Evolutionary conservation across 2,113 vertebrate species (phyloP).

Genomic region (Corythornis vintsioides): DNA sequence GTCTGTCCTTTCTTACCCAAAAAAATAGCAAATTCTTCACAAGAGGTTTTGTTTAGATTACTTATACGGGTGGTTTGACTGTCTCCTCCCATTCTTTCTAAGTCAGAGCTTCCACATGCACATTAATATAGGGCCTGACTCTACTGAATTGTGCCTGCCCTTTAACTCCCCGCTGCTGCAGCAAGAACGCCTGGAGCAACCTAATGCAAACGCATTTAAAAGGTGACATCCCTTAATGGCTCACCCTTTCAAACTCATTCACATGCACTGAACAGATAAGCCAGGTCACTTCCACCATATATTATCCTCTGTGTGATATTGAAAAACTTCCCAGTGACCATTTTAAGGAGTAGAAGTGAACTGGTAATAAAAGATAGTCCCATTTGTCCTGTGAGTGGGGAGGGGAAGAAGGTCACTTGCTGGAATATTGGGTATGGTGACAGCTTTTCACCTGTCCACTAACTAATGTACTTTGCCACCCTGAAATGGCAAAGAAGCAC

Average conservation of each 20-base stretch:
- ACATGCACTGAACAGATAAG: background rate
- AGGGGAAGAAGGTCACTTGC: background rate
- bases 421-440: background rate
- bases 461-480: background rate
- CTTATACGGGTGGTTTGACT: accelerated
- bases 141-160: background rate
- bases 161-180: background rate
- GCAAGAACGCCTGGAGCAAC: background rate
- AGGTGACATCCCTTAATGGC: background rate
- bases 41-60: background rate
- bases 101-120: background rate
- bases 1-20: background rate
- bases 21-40: background rate
- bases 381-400: background rate
- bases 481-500: background rate
- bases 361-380: background rate
- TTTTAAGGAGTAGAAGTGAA: background rate
- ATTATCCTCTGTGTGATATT: background rate
- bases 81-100: background rate
- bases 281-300: background rate
- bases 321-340: background rate
- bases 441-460: background rate
- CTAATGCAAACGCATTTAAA: background rate
- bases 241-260: conserved; percentile 7
- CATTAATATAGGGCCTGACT: background rate